Percentiles rank a stretch among this genome's conserved stretches.
Conservation (phyloP, 2,888 invertebrate species). For the Xestoiulus laeticollis region DNA sequence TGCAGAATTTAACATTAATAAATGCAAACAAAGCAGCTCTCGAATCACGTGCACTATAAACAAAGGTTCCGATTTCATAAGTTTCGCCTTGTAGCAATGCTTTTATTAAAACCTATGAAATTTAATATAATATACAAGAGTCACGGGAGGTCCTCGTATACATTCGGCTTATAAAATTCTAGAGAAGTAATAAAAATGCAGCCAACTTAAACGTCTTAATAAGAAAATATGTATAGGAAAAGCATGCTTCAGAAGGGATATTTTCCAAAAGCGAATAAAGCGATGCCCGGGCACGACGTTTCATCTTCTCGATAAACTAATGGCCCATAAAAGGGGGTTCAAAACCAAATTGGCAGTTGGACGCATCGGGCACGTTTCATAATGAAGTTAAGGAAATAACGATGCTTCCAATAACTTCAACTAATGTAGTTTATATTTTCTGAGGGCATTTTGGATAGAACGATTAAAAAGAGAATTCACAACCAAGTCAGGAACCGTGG, state of each 20-base stretch:
- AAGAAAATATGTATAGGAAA: background rate
- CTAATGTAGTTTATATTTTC: background rate
- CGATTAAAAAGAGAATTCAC: background rate
- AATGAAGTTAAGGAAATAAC: constrained; percentile 35
- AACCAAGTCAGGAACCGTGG: background rate
- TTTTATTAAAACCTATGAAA: constrained; percentile 31
- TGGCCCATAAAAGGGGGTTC: constrained; percentile 39
- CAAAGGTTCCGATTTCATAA: background rate
- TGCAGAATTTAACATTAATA: background rate
- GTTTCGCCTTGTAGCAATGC: background rate
- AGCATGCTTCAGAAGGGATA: background rate
- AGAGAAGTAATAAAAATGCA: constrained; percentile 3
- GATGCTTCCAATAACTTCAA: background rate
- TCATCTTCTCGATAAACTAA: constrained; percentile 35
- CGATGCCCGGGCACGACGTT: background rate
- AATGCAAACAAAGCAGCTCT: background rate
- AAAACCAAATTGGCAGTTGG: constrained; percentile 43
- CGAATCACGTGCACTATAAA: background rate
- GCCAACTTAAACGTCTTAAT: constrained; percentile 34
- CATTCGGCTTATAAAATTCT: background rate
- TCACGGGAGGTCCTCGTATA: constrained; percentile 8
- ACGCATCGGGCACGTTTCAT: constrained; percentile 35
- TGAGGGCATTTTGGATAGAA: background rate
- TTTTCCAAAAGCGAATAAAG: background rate
- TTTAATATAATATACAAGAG: background rate